These are phyloP conservation scores for Drosophila sturtevanti DNA, from an alignment of 1,140 invertebrate species.

Conservation along the genomic window DNA sequence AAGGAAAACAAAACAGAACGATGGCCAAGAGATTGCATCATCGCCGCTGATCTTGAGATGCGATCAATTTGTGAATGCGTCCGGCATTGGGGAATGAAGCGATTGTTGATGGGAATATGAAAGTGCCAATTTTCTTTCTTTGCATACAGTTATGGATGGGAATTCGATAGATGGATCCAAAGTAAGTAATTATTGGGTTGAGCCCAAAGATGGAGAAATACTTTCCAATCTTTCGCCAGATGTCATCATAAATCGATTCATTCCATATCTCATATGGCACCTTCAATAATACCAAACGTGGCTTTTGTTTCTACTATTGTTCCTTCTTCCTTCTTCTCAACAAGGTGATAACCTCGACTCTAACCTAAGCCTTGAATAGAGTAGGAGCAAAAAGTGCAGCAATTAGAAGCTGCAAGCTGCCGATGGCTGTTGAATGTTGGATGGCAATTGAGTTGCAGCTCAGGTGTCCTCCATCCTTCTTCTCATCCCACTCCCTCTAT, in stretches of 20 bases:
- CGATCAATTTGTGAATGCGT: constrained; percentile 37
- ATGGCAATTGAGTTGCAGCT: constrained; percentile 75
- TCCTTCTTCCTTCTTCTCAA: not conserved
- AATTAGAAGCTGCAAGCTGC: constrained; percentile 69
- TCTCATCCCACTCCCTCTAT: not conserved
- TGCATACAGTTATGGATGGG: constrained; percentile 24
- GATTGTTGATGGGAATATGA: constrained; percentile 46
- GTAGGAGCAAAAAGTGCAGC: constrained; percentile 49
- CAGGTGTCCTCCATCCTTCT: constrained; percentile 52
- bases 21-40: constrained; percentile 58
- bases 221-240: constrained; percentile 52
- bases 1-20: too few relatives aligned
- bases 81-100: constrained; percentile 40
- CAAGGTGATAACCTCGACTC: constrained; percentile 10
- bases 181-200: not conserved
- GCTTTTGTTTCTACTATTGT: constrained; percentile 40
- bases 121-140: constrained; percentile 61
- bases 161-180: constrained; percentile 18
- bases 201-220: constrained; percentile 39
- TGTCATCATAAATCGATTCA: constrained; percentile 26
- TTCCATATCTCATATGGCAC: constrained; percentile 38
- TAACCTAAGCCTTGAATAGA: constrained; percentile 25
- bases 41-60: constrained; percentile 32
- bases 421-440: constrained; percentile 55
- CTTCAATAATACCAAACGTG: constrained; percentile 9